Conservation (phyloP, 2,797 vertebrate species). For the Meriones psammophilus region DNA sequence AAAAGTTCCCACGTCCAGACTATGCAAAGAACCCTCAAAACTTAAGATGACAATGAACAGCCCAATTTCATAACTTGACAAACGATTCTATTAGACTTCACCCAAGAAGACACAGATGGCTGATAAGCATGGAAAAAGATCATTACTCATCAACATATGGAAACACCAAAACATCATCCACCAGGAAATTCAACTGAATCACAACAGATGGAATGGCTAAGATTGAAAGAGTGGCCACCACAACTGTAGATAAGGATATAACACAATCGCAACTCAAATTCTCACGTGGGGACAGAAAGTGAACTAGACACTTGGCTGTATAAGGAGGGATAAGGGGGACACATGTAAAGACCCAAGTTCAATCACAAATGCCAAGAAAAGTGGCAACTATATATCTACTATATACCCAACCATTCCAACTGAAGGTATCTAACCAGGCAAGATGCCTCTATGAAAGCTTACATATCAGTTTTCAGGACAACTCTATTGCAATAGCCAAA, state of each 20-base stretch:
- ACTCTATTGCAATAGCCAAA: background rate
- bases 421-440: background rate
- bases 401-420: background rate
- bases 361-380: background rate
- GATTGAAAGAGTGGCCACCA: background rate
- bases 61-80: slow-evolving; percentile 2
- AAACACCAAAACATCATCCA: background rate
- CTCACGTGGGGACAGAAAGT: background rate
- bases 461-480: slow-evolving; percentile 2
- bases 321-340: too few relatives aligned
- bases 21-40: slow-evolving; percentile 29
- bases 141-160: slow-evolving; percentile 29
- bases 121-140: background rate
- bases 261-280: background rate
- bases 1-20: background rate
- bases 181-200: background rate
- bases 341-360: background rate
- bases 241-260: background rate
- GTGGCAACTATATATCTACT: background rate
- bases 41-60: background rate
- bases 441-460: background rate
- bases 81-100: slow-evolving; percentile 52
- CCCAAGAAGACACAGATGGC: background rate
- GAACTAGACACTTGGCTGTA: background rate
- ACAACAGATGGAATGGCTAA: slow-evolving; percentile 1